A percentile compares a stretch with the other conserved stretches of the same genome.
Evolutionary conservation across 2,888 invertebrate species (phyloP).

Genomic region (Drosophila monieri): DNA sequence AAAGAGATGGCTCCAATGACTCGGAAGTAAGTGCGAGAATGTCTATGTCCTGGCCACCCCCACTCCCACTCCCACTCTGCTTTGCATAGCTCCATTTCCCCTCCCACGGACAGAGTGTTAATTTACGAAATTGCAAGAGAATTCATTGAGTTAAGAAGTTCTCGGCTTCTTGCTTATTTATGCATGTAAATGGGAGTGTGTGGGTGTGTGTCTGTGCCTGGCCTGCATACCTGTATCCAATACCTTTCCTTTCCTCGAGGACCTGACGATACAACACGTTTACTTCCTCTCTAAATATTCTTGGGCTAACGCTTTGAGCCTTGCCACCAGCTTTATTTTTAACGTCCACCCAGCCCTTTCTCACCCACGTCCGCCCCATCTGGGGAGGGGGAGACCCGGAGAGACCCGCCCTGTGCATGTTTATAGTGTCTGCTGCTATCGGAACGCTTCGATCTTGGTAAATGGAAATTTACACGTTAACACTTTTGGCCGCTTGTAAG

Average conservation of each 20-base stretch:
- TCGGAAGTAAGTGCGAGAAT: conserved; percentile 73
- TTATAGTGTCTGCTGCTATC: conserved; percentile 60
- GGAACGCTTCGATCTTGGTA: conserved; percentile 71
- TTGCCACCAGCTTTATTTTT: conserved; percentile 54
- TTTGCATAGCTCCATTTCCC: conserved; percentile 26
- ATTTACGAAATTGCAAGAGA: conserved; percentile 77
- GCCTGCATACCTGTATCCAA: background rate
- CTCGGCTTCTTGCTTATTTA: conserved; percentile 60
- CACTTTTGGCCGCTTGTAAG: conserved; percentile 81
- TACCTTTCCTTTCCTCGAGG: background rate
- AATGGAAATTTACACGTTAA: conserved; percentile 83
- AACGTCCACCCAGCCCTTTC: conserved; percentile 2
- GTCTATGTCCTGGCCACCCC: conserved; percentile 43
- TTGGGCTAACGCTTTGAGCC: conserved; percentile 54
- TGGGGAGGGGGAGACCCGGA: background rate
- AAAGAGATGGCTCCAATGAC: conserved; percentile 61
- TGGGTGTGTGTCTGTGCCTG: background rate
- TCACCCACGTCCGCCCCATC: conserved; percentile 37
- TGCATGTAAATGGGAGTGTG: conserved; percentile 69
- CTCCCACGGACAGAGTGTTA: conserved; percentile 65
- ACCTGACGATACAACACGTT: conserved; percentile 40
- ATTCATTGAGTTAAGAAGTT: conserved; percentile 80
- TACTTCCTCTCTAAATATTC: conserved; percentile 56
- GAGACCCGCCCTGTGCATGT: conserved; percentile 53
- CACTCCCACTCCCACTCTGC: conserved; percentile 4